phyloP scores from a whole-genome alignment of 1,140 invertebrate genomes.

The Bombus ignitus region DNA sequence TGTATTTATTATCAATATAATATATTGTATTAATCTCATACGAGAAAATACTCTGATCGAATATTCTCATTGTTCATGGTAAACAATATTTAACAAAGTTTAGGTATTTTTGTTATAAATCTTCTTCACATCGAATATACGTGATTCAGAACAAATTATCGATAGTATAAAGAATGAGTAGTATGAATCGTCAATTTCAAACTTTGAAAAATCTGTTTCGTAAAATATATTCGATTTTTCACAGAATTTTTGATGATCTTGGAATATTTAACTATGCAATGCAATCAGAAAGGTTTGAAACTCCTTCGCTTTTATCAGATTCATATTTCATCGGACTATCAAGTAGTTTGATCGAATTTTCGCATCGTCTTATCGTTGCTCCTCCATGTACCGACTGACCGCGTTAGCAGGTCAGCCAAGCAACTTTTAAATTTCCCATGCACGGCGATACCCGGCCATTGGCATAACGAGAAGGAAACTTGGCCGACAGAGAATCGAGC shows the following conservation, averaged over 20 bases:
- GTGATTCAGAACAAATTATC: too few relatives aligned
- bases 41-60: too few relatives aligned
- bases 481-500: conserved; percentile 52
- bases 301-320: neutral
- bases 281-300: neutral
- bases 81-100: too few relatives aligned
- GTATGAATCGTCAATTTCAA: too few relatives aligned
- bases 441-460: conserved; percentile 62
- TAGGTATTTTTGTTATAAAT: too few relatives aligned
- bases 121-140: too few relatives aligned
- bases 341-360: conserved; percentile 1
- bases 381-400: conserved; percentile 2
- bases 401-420: conserved; percentile 35
- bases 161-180: too few relatives aligned
- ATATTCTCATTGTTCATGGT: too few relatives aligned
- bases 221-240: neutral
- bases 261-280: neutral
- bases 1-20: too few relatives aligned
- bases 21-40: too few relatives aligned
- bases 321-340: too few relatives aligned
- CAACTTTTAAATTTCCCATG: conserved; percentile 26
- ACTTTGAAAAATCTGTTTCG: too few relatives aligned
- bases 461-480: conserved; percentile 71
- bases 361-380: neutral
- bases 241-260: neutral